Base-by-base conservation (phyloP, 1,140 invertebrate species). In the Megathymus violae region DNA sequence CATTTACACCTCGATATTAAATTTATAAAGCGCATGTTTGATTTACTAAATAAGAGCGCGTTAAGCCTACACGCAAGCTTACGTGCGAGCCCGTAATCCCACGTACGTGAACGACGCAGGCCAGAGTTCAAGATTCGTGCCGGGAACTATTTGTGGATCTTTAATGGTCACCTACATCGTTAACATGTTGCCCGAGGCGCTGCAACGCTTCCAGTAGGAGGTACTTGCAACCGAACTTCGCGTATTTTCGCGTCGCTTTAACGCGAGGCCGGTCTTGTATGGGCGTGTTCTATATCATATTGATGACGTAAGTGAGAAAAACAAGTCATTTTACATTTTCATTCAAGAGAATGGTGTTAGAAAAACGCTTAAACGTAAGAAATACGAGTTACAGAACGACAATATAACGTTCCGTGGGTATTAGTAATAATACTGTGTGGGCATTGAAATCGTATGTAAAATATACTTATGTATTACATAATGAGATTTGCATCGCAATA, bases 171-270 rank as follows among this genome's bases (percentile, higher is more conserved):
- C 78, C 74, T 69, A 79, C 71, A 67, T 80, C 74, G 51, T 69
- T 76, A 65, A 84, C 73, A 41, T 80, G 71, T 48, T 79, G 73
- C 10, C 75, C 76, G 25, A 87, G 75, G 25, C 80, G 68, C 47
- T 80, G 75, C 46, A 85, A 54, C 27, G 81, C 80, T 40, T 88
- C 85, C 51, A 84, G 59, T 11, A 82, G 74, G 13, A 82, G 66
- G 47, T 83, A 82, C 71, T 82, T 84, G 78, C 78, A 82, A 44
- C 75, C 76, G 43, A 79, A 72, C 68, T 82, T 80, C 36, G 72
- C 56, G 64, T 76, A 85, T 67, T 82, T 85, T 41, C 82, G 71
- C 25, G 77, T 71, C 40, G 72, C 62, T 67, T 79, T 87, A 46
- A 69, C 71, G 17, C 78, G 71, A 11, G 74, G 68, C 38, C 74